phyloP scores from a whole-genome alignment of 2,888 invertebrate genomes.

The Pollenia labialis region DNA sequence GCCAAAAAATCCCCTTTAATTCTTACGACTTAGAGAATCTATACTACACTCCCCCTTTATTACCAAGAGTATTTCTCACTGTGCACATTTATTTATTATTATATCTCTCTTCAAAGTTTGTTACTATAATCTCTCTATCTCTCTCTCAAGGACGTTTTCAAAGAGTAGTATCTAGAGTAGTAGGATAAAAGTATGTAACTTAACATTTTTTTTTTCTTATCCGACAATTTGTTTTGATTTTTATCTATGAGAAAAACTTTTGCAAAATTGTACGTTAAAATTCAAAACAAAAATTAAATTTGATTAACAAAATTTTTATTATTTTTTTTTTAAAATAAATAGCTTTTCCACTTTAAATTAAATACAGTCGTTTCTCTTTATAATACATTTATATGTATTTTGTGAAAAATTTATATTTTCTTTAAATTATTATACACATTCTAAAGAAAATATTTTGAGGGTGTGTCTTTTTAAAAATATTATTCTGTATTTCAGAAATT shows the following conservation, averaged over 20 bases:
- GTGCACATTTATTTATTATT: not conserved
- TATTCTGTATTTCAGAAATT: not conserved
- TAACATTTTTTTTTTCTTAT: conserved; percentile 16
- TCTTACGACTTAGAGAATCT: not conserved
- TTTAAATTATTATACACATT: not conserved
- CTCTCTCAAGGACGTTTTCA: conserved; percentile 64
- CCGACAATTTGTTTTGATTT: conserved; percentile 39
- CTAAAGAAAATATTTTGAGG: conserved; percentile 9
- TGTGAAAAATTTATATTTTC: not conserved
- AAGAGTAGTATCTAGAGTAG: conserved; percentile 10
- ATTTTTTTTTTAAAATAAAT: not conserved
- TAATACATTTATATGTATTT: not conserved
- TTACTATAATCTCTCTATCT: conserved; percentile 30
- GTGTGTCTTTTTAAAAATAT: conserved; percentile 36
- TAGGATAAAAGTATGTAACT: not conserved
- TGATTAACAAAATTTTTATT: not conserved
- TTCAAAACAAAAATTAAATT: conserved; percentile 3
- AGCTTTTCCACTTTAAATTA: not conserved
- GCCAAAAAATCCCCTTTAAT: not conserved
- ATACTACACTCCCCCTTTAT: not conserved
- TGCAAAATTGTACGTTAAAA: conserved; percentile 1
- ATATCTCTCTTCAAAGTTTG: not conserved
- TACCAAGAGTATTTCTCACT: not conserved
- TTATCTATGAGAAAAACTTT: conserved; percentile 50
- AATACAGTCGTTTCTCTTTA: not conserved